Evolutionary conservation across 2,888 invertebrate genomes (phyloP), one percentile per base, ranked within the genome.

Genomic region (Pristionchus maxplancki): DNA sequence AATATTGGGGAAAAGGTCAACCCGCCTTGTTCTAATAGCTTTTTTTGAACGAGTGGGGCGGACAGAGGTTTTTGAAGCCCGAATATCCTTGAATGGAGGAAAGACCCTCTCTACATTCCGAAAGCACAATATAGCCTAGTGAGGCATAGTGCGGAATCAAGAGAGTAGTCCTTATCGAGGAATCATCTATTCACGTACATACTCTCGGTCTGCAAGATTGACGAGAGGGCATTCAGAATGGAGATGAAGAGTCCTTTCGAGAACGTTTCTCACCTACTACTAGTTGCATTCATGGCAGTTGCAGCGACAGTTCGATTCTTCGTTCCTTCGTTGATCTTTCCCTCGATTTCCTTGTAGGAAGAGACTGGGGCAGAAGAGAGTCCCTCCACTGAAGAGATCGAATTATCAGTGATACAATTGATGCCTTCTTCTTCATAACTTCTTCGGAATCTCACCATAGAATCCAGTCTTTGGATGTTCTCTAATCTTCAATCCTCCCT

Each of bases 261-360:
- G n/a, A n/a, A n/a, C n/a, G n/a, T 37, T n/a, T 34, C 67, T 37
- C 58, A 91, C 91, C 93, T 88, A 62, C 91, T 95, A 93, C 96
- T 96, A 8, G 96, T 96, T 53, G 96, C 96, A 93, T 96, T 96
- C 96, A 96, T 96, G 91, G 96, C 96, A 28, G 96, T 96, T 13
- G 96, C 95, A 11, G 96, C 96, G 58, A 96, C 95, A 50, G 96
- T 96, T 87, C 96, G 94, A 93, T 96, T 96, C 58, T 95, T 94
- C 4, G 96, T 96, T 4, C 96, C 96, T 92, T 96, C 96, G 40
- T 95, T 95, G 92, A 96, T 96, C 90, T 95, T 95, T 58, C 95
- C 94, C 89, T 95, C 95, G 64, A 96, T 96, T 82, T 96, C 96
- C n/a, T 92, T 91, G 89, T 93, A 94, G 13, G 93, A 92, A 83